phyloP scores from a whole-genome alignment of 1,140 invertebrate genomes.

The Eciton burchellii region DNA sequence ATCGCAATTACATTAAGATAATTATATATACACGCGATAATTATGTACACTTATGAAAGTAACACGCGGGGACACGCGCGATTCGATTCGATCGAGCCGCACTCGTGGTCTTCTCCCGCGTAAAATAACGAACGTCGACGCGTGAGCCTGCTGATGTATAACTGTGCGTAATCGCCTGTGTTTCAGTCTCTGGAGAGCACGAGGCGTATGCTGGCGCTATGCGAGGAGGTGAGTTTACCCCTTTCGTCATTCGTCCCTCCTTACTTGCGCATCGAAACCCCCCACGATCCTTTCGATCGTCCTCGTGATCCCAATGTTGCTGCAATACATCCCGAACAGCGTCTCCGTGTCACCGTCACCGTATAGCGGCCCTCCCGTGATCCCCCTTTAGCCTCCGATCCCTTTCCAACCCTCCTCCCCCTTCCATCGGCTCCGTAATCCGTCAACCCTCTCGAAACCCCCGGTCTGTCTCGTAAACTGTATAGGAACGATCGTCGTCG shows the following conservation, averaged over 20 bases:
- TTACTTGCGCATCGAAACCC: conserved; percentile 67
- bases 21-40: too few species aligned
- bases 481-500: conserved; percentile 43
- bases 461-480: conserved; percentile 52
- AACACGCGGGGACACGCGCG: background rate
- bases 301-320: conserved; percentile 66
- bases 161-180: conserved; percentile 60
- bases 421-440: background rate
- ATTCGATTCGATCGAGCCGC: background rate
- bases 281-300: conserved; percentile 67
- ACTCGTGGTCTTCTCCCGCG: background rate
- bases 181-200: conserved; percentile 99
- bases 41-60: too few species aligned
- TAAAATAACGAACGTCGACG: background rate
- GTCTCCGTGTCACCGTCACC: background rate
- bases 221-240: conserved; percentile 96
- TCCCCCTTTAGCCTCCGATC: background rate
- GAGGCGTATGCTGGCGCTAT: conserved; percentile 97
- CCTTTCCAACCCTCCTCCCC: background rate
- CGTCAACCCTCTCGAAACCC: background rate
- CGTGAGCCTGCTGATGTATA: conserved; percentile 18
- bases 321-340: conserved; percentile 34
- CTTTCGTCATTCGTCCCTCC: conserved; percentile 48
- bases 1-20: too few species aligned
- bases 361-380: conserved; percentile 4